Evolutionary conservation across 92 coral and sea anemone species (phyloP).

Genomic region (Diadumene lineata): DNA sequence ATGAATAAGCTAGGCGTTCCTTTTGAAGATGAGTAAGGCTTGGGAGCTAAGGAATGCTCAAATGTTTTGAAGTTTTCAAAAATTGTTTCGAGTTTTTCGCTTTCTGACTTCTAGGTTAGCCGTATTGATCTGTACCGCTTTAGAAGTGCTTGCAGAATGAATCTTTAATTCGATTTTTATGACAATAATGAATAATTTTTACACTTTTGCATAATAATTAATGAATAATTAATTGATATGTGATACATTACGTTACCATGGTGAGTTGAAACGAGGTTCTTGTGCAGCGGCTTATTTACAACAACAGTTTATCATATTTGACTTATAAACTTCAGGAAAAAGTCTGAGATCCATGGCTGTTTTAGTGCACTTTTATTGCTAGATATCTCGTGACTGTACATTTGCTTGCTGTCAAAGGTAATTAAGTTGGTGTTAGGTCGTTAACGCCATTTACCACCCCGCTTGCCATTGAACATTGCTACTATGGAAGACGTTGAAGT

Average conservation of each 20-base stretch:
- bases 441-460: conserved; percentile 9
- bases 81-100: background rate
- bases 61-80: background rate
- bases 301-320: background rate
- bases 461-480: conserved; percentile 8
- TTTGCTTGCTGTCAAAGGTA: conserved; percentile 4
- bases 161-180: too few relatives aligned
- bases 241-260: conserved; percentile 20
- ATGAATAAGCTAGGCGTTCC: conserved; percentile 6
- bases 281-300: conserved; percentile 1
- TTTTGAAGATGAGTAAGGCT: background rate
- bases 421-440: conserved; percentile 36
- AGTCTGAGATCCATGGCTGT: background rate
- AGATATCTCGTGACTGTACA: conserved; percentile 2
- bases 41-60: conserved; percentile 13
- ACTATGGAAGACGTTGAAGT: too few relatives aligned
- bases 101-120: background rate
- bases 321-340: background rate
- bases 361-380: background rate
- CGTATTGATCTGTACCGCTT: background rate
- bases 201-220: background rate
- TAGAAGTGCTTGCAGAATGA: background rate
- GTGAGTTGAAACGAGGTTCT: conserved; percentile 13
- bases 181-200: background rate
- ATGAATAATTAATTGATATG: conserved; percentile 3